These are phyloP conservation scores for Promerops cafer DNA, from an alignment of 2,113 vertebrate species.

Conservation along the genomic window DNA sequence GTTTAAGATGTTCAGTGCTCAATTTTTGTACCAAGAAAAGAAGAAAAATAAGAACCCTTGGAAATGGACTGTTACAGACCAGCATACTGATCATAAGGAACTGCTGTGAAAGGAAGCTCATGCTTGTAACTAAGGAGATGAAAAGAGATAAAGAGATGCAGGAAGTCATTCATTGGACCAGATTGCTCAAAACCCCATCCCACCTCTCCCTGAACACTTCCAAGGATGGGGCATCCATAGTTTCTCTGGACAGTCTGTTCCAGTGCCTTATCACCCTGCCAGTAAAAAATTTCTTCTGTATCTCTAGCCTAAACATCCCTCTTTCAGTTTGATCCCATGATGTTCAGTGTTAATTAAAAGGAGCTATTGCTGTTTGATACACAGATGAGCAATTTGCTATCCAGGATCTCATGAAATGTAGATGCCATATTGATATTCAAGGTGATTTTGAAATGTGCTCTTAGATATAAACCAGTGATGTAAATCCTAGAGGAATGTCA, in stretches of 20 bases:
- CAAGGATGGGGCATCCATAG: background rate
- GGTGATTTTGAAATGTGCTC: background rate
- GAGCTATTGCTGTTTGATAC: background rate
- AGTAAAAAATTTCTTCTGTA: background rate
- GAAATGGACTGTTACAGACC: background rate
- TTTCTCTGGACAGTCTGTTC: background rate
- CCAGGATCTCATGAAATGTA: background rate
- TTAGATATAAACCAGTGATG: background rate
- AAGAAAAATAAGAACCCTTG: background rate
- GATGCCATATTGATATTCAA: background rate
- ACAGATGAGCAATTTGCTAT: background rate
- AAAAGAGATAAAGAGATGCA: background rate
- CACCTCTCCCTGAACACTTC: background rate
- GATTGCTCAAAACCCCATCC: background rate
- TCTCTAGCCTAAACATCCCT: background rate
- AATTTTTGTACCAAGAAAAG: background rate
- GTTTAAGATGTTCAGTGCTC: background rate
- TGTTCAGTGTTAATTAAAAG: background rate
- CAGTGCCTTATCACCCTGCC: background rate
- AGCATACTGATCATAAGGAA: background rate
- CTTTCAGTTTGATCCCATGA: background rate
- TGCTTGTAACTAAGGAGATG: background rate
- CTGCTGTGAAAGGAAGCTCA: background rate
- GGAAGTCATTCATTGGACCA: background rate
- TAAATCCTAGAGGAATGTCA: background rate